Evolutionary conservation across 53 echinoderm and acorn worm species (phyloP).

Genomic region (Stichopus horrens): DNA sequence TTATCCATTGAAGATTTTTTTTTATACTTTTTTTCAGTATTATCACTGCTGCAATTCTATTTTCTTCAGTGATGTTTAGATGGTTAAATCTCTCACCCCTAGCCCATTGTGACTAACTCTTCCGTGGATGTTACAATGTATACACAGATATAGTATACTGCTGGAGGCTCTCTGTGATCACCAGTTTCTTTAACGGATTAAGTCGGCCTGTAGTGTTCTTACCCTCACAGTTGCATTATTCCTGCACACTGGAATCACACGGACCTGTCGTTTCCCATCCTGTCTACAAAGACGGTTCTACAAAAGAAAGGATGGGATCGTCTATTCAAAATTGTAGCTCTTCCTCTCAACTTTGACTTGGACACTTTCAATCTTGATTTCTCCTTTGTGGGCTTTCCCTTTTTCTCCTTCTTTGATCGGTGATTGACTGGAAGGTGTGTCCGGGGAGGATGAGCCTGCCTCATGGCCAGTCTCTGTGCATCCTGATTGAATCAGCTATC

Average conservation of each 20-base stretch:
- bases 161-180: background rate
- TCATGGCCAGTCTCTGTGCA: background rate
- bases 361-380: background rate
- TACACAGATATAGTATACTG: background rate
- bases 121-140: background rate
- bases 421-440: background rate
- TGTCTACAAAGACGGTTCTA: background rate
- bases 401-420: background rate
- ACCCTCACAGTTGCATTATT: background rate
- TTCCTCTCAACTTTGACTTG: background rate
- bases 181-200: background rate
- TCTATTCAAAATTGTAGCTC: background rate
- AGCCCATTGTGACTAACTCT: background rate
- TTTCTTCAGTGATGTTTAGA: background rate
- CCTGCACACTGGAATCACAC: background rate
- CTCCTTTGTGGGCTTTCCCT: background rate
- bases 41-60: background rate
- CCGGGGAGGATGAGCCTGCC: background rate
- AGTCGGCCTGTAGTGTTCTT: background rate
- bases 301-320: background rate
- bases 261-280: background rate
- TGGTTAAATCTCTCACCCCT: background rate
- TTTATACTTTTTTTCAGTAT: background rate
- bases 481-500: background rate
- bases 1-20: no score